Conservation (phyloP, 2,888 invertebrate genomes). For the Frankliniella intonsa region DNA sequence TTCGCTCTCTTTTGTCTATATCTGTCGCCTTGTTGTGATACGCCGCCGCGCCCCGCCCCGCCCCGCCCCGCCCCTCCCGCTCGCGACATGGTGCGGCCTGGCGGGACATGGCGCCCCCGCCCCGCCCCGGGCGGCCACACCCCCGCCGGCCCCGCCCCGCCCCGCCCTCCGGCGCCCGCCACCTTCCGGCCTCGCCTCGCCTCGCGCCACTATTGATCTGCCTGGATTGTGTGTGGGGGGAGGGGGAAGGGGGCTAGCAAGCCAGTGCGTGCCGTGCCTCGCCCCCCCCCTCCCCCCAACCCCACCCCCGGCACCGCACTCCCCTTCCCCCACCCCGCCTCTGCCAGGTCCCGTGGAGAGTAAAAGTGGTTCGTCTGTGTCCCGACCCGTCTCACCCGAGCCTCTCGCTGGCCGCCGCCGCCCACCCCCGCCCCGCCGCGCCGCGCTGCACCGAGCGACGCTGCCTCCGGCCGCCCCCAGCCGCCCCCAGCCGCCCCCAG, state of each 20-base stretch:
- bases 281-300: not conserved
- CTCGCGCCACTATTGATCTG: conserved; percentile 25
- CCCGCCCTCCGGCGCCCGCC: not conserved
- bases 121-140: not conserved
- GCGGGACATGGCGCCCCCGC: not conserved
- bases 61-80: not conserved
- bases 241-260: not conserved
- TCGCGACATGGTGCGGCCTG: not conserved
- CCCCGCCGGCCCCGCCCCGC: not conserved
- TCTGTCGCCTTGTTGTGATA: conserved; percentile 16
- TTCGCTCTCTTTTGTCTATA: not conserved
- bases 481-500: not conserved
- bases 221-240: conserved; percentile 8
- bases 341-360: not conserved
- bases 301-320: too few species aligned
- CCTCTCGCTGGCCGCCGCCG: not conserved
- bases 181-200: not conserved
- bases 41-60: not conserved
- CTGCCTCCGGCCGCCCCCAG: not conserved
- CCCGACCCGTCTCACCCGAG: not conserved
- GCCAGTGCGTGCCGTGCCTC: not conserved
- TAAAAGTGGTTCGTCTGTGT: conserved; percentile 11
- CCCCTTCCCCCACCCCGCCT: not conserved
- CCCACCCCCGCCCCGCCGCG: not conserved
- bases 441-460: not conserved